Evolutionary conservation across 1,140 invertebrate species (phyloP).

Genomic region (Leguminivora glycinivorella): DNA sequence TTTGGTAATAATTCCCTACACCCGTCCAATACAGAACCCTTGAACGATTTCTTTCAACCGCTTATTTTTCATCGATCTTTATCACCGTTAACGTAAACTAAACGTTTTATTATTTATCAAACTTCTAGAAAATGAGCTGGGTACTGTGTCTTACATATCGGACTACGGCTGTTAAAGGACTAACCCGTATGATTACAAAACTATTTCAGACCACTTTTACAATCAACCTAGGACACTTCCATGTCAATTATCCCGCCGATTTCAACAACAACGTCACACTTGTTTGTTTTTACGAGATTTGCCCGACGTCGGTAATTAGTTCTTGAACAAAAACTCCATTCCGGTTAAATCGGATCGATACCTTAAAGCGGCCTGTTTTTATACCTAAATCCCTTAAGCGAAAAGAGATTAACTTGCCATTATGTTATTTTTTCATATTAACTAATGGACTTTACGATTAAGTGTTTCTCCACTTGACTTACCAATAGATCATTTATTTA

Average conservation of each 20-base stretch:
- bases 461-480: background rate
- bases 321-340: background rate
- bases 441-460: background rate
- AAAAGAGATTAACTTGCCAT: background rate
- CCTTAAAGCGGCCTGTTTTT: background rate
- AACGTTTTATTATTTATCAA: too few species aligned
- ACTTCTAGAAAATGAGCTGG: too few species aligned
- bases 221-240: slow-evolving; percentile 1
- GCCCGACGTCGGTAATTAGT: background rate
- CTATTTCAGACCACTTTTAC: background rate
- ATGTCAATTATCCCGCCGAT: background rate
- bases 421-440: background rate
- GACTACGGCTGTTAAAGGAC: too few species aligned
- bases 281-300: background rate
- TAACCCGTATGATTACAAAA: background rate
- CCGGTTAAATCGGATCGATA: background rate
- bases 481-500: background rate
- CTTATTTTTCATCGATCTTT: too few species aligned
- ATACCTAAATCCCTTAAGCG: background rate
- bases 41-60: too few species aligned
- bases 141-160: too few species aligned
- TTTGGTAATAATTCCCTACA: too few species aligned
- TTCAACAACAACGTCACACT: slow-evolving; percentile 5
- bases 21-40: too few species aligned
- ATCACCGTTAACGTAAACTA: too few species aligned